Evolutionary conservation across 2,113 vertebrate genomes (phyloP).

Genomic region (Serilophus lunatus): DNA sequence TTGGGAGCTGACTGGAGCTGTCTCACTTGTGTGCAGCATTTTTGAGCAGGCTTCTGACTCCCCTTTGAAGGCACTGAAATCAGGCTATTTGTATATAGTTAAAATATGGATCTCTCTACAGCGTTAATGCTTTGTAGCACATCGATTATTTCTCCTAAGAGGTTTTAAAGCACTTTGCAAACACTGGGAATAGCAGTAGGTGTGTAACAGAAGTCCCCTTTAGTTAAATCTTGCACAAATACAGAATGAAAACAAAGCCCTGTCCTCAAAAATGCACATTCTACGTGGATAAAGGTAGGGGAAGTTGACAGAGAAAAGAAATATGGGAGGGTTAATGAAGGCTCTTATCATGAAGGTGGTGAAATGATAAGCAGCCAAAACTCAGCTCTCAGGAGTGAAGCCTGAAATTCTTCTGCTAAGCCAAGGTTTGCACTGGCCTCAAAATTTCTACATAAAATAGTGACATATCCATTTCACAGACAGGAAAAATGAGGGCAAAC

Average conservation of each 20-base stretch:
- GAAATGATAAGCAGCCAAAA: neutral
- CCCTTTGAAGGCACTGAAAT: neutral
- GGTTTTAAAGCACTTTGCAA: neutral
- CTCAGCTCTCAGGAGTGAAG: neutral
- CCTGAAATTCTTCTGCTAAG: neutral
- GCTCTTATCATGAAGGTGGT: neutral
- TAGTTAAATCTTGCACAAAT: neutral
- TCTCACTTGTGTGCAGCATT: neutral
- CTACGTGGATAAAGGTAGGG: neutral
- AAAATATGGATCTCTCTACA: neutral
- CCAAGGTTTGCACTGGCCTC: neutral
- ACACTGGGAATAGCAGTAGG: neutral
- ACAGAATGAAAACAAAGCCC: neutral
- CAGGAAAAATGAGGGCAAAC: neutral
- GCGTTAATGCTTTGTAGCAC: neutral
- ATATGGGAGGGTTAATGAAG: neutral
- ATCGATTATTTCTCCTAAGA: neutral
- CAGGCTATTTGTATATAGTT: neutral
- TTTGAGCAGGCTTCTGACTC: neutral
- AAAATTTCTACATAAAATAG: neutral
- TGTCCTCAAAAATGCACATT: neutral
- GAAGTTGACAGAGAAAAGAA: neutral
- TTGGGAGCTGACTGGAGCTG: neutral
- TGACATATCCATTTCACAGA: neutral
- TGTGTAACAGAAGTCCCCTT: neutral